phyloP scores from a whole-genome alignment of 2,113 vertebrate species.

The Lethenteron reissneri region DNA sequence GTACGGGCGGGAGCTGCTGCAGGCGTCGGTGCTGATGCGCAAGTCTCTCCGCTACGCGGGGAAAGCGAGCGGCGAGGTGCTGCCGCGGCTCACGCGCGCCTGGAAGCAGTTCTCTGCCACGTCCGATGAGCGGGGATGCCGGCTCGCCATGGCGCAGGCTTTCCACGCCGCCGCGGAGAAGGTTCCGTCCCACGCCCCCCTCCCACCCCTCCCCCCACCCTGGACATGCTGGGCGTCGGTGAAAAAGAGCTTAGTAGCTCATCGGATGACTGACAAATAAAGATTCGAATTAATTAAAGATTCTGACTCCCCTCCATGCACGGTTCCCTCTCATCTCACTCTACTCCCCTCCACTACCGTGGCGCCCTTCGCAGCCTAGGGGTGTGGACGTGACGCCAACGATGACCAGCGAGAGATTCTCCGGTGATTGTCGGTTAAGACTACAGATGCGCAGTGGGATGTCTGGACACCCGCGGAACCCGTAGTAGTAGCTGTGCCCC shows the following conservation, averaged over 20 bases:
- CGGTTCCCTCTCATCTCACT: no score
- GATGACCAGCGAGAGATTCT: no score
- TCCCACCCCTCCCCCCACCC: background rate
- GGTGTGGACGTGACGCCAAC: no score
- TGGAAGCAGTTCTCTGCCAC: conserved; percentile 92
- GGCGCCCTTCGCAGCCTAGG: no score
- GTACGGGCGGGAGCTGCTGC: conserved; percentile 80
- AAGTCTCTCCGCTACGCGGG: conserved; percentile 84
- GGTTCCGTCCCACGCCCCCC: conserved; percentile 19
- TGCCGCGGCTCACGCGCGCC: conserved; percentile 71
- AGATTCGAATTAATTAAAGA: no score
- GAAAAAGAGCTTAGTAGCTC: background rate
- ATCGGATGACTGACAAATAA: background rate
- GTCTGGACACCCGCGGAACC: no score
- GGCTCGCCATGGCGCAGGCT: conserved; percentile 54
- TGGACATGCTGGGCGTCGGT: background rate
- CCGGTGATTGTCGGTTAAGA: no score
- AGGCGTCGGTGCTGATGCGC: conserved; percentile 84
- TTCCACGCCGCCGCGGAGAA: conserved; percentile 70
- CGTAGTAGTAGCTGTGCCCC: no score
- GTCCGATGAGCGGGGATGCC: conserved; percentile 59
- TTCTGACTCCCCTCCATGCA: no score
- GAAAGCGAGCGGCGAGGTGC: conserved; percentile 72
- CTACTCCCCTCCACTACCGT: no score
- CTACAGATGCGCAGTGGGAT: no score